These are phyloP conservation scores for Gouania willdenowi DNA, from an alignment of 2,797 vertebrate genomes.

Conservation along the genomic window DNA sequence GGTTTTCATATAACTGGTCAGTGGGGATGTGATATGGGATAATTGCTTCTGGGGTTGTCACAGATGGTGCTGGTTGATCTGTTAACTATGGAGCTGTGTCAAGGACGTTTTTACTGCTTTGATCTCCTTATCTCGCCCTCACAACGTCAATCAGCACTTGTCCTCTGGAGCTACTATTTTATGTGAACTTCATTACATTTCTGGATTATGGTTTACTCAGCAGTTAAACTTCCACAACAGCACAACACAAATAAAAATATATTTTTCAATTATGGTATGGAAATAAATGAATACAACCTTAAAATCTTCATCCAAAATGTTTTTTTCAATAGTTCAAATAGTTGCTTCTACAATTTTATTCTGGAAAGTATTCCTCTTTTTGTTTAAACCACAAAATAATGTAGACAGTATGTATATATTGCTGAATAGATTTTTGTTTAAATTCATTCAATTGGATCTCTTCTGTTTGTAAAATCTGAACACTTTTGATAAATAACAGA, in stretches of 20 bases:
- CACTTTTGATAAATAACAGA: too few relatives aligned
- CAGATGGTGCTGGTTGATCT: conserved; percentile 74
- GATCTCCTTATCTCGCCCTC: conserved; percentile 43
- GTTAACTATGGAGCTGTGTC: conserved; percentile 59
- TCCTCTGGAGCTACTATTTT: conserved; percentile 14
- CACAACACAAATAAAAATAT: not conserved
- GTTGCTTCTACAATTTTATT: too few relatives aligned
- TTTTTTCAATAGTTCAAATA: too few relatives aligned
- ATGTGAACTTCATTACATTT: not conserved
- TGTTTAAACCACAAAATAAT: too few relatives aligned
- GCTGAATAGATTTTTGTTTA: too few relatives aligned
- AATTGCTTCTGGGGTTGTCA: conserved; percentile 73
- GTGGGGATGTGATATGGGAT: conserved; percentile 65
- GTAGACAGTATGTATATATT: too few relatives aligned
- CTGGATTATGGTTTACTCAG: not conserved
- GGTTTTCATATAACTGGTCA: conserved; percentile 72
- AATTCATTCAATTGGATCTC: too few relatives aligned
- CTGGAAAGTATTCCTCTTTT: too few relatives aligned
- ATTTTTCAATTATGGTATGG: too few relatives aligned
- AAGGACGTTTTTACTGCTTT: conserved; percentile 65
- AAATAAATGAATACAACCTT: too few relatives aligned
- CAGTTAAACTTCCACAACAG: not conserved
- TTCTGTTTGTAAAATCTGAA: too few relatives aligned
- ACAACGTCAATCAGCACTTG: conserved; percentile 42
- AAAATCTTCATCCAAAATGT: too few relatives aligned